phyloP scores from a whole-genome alignment of 92 coral and sea anemone genomes.

The Hydrozoanthus gracilis region DNA sequence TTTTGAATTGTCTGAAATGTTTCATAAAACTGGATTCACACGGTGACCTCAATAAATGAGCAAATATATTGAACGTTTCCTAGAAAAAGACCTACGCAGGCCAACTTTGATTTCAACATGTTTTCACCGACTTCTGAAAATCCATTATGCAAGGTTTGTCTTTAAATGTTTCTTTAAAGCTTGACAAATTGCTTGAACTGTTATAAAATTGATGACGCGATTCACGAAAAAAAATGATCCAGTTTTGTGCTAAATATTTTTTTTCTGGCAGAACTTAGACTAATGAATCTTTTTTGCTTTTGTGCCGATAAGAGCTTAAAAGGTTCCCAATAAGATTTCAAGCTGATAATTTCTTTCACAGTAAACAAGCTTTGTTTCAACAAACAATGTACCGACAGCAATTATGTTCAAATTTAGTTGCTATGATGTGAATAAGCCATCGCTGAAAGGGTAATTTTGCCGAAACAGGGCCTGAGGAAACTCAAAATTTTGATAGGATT shows the following conservation, averaged over 20 bases:
- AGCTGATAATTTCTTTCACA: slow-evolving; percentile 10
- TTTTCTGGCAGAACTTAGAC: not conserved
- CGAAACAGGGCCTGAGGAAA: not conserved
- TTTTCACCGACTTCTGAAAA: not conserved
- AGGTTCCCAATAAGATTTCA: slow-evolving; percentile 19
- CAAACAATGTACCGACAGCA: not conserved
- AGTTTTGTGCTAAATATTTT: not conserved
- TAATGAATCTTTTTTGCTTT: not conserved
- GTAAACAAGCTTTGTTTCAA: slow-evolving; percentile 31
- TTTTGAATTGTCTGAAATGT: not conserved
- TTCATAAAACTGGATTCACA: not conserved
- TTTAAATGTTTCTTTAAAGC: not conserved
- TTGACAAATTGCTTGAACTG: too few relatives aligned
- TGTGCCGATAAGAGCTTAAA: slow-evolving; percentile 13
- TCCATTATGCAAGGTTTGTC: not conserved
- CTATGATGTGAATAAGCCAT: not conserved
- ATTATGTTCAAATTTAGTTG: not conserved
- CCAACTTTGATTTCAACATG: not conserved
- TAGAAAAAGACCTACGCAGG: not conserved
- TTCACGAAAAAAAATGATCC: not conserved
- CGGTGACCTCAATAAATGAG: not conserved
- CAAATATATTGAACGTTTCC: not conserved
- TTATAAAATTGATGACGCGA: too few relatives aligned
- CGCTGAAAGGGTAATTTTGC: not conserved
- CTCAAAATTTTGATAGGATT: not conserved